Evolutionary conservation across 2,888 invertebrate species (phyloP).

Genomic region (Rhamnusium bicolor): DNA sequence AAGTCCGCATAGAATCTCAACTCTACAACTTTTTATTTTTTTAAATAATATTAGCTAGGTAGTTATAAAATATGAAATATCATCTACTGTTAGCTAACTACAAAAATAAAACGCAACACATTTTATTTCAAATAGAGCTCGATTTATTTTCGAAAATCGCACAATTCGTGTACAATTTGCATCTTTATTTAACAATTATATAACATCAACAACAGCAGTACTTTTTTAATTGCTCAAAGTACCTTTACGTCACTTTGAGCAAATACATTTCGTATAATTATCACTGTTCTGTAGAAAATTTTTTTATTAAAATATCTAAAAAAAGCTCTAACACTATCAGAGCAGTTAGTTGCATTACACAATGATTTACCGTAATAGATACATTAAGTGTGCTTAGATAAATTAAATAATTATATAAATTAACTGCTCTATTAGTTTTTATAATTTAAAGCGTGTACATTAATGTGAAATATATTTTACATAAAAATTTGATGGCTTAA

Average conservation of each 20-base stretch:
- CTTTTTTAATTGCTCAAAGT: conserved; percentile 66
- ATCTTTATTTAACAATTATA: conserved; percentile 82
- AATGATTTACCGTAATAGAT: background rate
- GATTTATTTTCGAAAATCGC: conserved; percentile 60
- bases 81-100: background rate
- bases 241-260: conserved; percentile 52
- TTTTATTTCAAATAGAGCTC: conserved; percentile 56
- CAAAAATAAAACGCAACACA: background rate
- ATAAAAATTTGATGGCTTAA: conserved; percentile 4
- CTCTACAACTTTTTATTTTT: too few species aligned
- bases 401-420: background rate
- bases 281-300: conserved; percentile 62
- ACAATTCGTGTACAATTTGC: conserved; percentile 80
- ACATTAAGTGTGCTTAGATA: background rate
- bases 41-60: too few species aligned
- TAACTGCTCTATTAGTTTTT: conserved; percentile 50
- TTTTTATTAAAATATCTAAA: conserved; percentile 62
- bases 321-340: conserved; percentile 59
- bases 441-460: conserved; percentile 29
- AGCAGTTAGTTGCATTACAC: conserved; percentile 45
- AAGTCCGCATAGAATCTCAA: too few species aligned
- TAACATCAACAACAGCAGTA: conserved; percentile 84
- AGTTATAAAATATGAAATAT: too few species aligned
- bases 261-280: conserved; percentile 52
- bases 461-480: conserved; percentile 26